Evolutionary conservation across 2,797 vertebrate genomes (phyloP).

Genomic region (Acanthiza pusilla): DNA sequence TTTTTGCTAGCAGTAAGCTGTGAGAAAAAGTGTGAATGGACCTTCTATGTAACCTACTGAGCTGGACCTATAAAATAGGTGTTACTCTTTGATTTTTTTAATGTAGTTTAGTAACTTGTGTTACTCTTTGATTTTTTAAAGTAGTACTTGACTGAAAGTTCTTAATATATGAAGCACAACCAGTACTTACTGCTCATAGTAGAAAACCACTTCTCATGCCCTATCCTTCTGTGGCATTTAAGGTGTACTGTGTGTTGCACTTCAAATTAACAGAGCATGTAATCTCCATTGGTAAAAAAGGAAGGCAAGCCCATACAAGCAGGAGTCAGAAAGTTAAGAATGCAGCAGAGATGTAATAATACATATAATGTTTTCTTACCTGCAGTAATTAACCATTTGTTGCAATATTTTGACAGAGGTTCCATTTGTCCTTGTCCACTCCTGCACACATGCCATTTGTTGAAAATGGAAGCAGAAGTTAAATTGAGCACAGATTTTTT

Average conservation of each 20-base stretch:
- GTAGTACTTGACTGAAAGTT: neutral
- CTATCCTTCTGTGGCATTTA: neutral
- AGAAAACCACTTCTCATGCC: neutral
- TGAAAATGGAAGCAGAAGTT: neutral
- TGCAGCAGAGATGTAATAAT: neutral
- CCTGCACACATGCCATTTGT: accelerated
- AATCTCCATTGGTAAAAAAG: neutral
- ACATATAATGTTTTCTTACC: neutral
- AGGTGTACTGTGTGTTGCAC: neutral
- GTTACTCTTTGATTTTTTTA: neutral
- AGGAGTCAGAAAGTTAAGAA: neutral
- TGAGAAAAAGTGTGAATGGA: neutral
- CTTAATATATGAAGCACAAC: neutral
- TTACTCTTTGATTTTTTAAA: neutral
- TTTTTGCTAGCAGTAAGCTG: neutral
- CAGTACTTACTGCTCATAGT: neutral
- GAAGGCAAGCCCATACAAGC: neutral
- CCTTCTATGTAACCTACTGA: neutral
- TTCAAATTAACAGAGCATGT: neutral
- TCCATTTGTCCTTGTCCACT: neutral
- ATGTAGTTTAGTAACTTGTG: neutral
- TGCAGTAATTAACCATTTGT: neutral
- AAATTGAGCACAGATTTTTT: neutral
- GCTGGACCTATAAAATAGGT: neutral
- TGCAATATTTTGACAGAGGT: neutral